Percentiles rank a stretch among this genome's conserved stretches.
phyloP scores from a whole-genome alignment of 2,797 vertebrate genomes.

The Gallinago nigripennis region DNA sequence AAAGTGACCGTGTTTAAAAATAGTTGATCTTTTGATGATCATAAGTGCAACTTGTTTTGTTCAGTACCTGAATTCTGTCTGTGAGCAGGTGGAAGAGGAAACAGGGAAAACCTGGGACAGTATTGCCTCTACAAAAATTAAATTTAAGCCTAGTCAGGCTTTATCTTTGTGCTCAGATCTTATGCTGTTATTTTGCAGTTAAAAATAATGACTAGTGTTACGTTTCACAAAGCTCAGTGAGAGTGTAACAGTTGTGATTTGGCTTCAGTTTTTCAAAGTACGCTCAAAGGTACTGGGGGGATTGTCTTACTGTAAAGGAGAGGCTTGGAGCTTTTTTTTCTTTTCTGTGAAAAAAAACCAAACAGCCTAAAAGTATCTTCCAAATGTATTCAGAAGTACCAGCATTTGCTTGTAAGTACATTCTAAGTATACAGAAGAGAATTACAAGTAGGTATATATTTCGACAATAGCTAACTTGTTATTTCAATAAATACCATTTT shows the following conservation, averaged over 20 bases:
- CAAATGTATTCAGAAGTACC: background rate
- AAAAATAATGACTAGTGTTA: background rate
- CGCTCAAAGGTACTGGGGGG: background rate
- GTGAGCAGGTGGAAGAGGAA: background rate
- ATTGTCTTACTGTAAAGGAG: background rate
- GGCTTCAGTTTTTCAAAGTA: background rate
- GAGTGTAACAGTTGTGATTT: background rate
- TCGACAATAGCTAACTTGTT: background rate
- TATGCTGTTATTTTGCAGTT: background rate
- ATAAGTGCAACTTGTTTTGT: background rate
- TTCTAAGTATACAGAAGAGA: background rate
- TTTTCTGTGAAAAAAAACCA: background rate
- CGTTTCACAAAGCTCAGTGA: background rate
- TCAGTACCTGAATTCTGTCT: background rate
- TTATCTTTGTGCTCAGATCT: background rate
- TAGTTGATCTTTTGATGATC: background rate
- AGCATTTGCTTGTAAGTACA: background rate
- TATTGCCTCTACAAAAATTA: background rate
- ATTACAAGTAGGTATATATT: background rate
- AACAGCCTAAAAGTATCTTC: background rate
- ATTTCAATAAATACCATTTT: background rate
- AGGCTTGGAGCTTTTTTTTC: background rate
- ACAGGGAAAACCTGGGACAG: rapidly evolving
- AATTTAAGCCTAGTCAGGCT: background rate
- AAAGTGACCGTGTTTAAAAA: background rate